These are phyloP conservation scores for Enteromius afrohamiltoni DNA, from an alignment of 2,797 vertebrate species.

Conservation along the genomic window DNA sequence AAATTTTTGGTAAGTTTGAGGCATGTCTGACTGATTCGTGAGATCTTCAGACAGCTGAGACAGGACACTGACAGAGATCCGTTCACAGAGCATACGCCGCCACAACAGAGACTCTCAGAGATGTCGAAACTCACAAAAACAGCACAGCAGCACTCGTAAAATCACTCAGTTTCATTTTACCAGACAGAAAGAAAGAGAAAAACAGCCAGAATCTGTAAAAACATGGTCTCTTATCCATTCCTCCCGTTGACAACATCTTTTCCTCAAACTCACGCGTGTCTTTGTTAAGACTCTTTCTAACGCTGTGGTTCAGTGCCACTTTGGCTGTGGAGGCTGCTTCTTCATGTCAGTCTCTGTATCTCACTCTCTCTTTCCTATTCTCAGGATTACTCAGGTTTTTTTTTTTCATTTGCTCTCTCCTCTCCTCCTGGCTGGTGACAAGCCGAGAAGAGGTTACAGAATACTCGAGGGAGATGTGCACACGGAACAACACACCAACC, in stretches of 20 bases:
- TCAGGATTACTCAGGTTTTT: neutral
- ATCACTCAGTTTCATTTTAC: conserved; percentile 13
- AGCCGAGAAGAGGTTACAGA: conserved; percentile 44
- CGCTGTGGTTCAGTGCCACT: conserved; percentile 28
- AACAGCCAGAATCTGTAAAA: conserved; percentile 3
- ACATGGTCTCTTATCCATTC: neutral
- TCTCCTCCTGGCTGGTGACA: conserved; percentile 36
- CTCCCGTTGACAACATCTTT: conserved; percentile 24
- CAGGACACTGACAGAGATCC: conserved; percentile 28
- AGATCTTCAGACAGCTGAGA: conserved; percentile 31
- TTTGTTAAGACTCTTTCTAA: conserved; percentile 25
- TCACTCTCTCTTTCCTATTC: neutral
- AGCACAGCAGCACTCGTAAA: conserved; percentile 13
- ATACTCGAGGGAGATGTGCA: conserved; percentile 43
- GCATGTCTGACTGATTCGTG: conserved; percentile 2
- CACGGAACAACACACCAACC: conserved; percentile 35
- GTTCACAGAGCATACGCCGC: neutral
- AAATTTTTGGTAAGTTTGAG: neutral
- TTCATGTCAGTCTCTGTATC: conserved; percentile 24
- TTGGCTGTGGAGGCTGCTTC: conserved; percentile 29
- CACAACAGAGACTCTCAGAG: conserved; percentile 19
- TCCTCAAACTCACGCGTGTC: conserved; percentile 26
- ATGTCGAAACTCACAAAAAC: conserved; percentile 52
- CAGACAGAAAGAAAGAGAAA: conserved; percentile 3
- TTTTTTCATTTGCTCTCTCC: neutral